A percentile compares a stretch with the other conserved stretches of the same genome.
Conservation (phyloP, 2,113 vertebrate species). For the Oostethus manadensis region DNA sequence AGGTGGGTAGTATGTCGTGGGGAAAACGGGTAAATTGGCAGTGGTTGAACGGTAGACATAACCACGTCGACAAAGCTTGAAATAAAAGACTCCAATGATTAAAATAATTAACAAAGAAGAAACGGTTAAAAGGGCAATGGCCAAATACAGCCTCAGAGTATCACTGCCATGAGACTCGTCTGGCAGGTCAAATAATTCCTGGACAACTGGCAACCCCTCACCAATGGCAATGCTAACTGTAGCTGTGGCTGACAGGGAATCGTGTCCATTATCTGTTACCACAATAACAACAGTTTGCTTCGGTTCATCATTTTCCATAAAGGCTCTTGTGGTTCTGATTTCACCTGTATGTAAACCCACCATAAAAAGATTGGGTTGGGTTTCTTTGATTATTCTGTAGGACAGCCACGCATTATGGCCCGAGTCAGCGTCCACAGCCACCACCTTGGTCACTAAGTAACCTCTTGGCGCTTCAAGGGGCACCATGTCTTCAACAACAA, state of each 20-base stretch:
- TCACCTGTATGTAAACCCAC: constrained; percentile 62
- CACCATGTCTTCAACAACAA: constrained; percentile 69
- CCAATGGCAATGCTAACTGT: constrained; percentile 57
- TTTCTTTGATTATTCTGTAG: constrained; percentile 64
- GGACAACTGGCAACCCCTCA: constrained; percentile 55
- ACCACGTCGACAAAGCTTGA: constrained; percentile 49
- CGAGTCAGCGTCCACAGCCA: constrained; percentile 69
- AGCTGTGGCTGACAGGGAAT: constrained; percentile 59
- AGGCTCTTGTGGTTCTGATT: constrained; percentile 51
- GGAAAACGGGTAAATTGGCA: constrained; percentile 61
- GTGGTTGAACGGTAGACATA: constrained; percentile 51
- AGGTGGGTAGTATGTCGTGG: constrained; percentile 47
- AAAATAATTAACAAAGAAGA: constrained; percentile 60
- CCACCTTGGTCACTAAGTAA: constrained; percentile 77
- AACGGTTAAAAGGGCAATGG: constrained; percentile 56
- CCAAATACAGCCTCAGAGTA: constrained; percentile 66
- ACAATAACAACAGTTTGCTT: constrained; percentile 61
- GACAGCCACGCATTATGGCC: constrained; percentile 70
- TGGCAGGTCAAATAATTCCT: constrained; percentile 46
- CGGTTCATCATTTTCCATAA: constrained; percentile 50
- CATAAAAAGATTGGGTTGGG: constrained; percentile 51
- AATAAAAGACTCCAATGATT: constrained; percentile 53
- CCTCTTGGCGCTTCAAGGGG: constrained; percentile 70
- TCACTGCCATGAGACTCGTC: constrained; percentile 36
- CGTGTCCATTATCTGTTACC: constrained; percentile 61